Evolutionary conservation across 2,113 vertebrate genomes (phyloP), one percentile per base, ranked within the genome.

Genomic region (Epinephelus lanceolatus): DNA sequence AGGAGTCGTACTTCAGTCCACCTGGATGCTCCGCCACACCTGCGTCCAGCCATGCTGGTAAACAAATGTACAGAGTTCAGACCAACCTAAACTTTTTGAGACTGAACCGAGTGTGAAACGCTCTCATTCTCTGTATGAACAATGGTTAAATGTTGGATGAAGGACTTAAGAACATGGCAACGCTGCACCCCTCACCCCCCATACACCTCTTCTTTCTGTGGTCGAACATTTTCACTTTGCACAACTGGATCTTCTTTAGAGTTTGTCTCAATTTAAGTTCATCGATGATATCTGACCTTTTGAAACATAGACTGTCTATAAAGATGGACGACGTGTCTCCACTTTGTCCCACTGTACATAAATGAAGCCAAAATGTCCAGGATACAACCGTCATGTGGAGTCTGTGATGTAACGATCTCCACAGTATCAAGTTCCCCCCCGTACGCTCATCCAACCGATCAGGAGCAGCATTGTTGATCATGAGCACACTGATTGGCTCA

Each of bases 161-260:
- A 61, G 23, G 45, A 59, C 60, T 57, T 30, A 68, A 10, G 3
- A 53, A 52, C 30, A 30, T 45, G 61, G 42, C 74, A 42, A 19
- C 7, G 27, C 76, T 49, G 53, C 71, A 56, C 33, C 55, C 68
- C 56, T 37, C 67, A 12, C 27, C 40, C 33, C 42, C 47, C 19
- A 8, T 0, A 30, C 52, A 17, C 71, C 42, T 42, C 15, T 23
- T 5, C 3, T 7, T 37, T 42, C 67, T 86, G 80, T 82, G 83
- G 88, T 40, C 19, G 83, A 86, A 86, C 81, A 1, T 80, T 68
- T 49, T 67, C 85, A 69, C 79, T 68, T 59, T 12, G 8, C 47
- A 17, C 61, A 45, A 2, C 59, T 45, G 56, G 23, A 30, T 70
- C 23, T 21, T 18, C 40, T 3, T 17, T 40, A 4, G 21, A 1